Conservation (phyloP, 2,797 vertebrate genomes). For the Orientallactaga sibirica region DNA sequence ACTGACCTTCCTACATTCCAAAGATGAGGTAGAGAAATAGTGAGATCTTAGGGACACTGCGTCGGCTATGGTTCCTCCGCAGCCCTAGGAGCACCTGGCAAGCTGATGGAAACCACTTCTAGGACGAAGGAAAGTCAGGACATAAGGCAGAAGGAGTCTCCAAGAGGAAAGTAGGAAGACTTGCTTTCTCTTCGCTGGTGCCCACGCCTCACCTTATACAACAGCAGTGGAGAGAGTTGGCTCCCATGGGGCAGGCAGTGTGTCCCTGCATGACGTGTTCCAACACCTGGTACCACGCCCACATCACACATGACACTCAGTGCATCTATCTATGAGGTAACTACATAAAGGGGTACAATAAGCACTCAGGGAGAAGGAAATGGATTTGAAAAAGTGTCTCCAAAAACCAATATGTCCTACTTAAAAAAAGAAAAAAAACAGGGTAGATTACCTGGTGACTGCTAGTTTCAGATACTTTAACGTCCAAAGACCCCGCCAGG, state of each 20-base stretch:
- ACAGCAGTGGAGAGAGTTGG: not conserved
- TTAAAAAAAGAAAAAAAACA: slow-evolving; percentile 42
- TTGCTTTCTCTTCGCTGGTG: not conserved
- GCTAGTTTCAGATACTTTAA: slow-evolving; percentile 99
- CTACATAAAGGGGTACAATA: not conserved
- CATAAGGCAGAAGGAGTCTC: not conserved
- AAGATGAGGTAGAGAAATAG: not conserved
- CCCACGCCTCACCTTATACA: not conserved
- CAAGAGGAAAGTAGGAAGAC: not conserved
- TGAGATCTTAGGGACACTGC: not conserved
- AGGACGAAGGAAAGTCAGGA: not conserved
- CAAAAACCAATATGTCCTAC: not conserved
- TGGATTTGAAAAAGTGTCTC: not conserved
- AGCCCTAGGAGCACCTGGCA: not conserved
- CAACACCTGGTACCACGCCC: too few relatives aligned
- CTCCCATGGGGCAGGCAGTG: not conserved
- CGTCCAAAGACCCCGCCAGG: slow-evolving; percentile 97
- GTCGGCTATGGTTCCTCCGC: accelerated
- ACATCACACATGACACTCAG: not conserved
- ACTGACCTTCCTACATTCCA: not conserved
- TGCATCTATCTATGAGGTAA: not conserved
- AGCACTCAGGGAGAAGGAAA: not conserved
- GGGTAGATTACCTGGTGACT: slow-evolving; percentile 94
- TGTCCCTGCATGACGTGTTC: not conserved
- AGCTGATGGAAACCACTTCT: not conserved